Conservation (phyloP, 2,888 invertebrate species). For the Nomada lathburiana region DNA sequence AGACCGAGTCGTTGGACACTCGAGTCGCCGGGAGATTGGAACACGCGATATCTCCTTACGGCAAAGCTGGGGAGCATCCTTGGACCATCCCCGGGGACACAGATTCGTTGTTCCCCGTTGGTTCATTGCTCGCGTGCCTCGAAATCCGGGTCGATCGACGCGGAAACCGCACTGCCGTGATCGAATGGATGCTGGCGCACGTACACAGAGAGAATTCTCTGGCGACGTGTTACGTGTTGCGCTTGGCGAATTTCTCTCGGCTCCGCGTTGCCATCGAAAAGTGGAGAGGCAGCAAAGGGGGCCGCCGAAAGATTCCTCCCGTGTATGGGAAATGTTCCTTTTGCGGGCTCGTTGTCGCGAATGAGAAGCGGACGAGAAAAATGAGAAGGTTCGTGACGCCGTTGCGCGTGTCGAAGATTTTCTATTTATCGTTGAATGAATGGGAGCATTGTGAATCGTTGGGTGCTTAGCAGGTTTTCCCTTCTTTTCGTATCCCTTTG, state of each 20-base stretch:
- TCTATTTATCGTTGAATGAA: too few relatives aligned
- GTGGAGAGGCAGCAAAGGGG: neutral
- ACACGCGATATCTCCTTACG: neutral
- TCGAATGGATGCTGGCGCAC: neutral
- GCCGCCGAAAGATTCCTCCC: neutral
- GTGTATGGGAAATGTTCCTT: too few relatives aligned
- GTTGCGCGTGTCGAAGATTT: too few relatives aligned
- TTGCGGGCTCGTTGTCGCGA: too few relatives aligned
- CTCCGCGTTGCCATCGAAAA: neutral
- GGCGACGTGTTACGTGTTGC: conserved; percentile 34
- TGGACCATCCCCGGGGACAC: neutral
- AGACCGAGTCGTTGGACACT: neutral
- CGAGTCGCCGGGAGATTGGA: neutral
- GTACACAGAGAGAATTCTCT: conserved; percentile 12
- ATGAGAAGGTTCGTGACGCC: too few relatives aligned
- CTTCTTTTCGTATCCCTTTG: too few relatives aligned
- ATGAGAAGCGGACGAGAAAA: too few relatives aligned
- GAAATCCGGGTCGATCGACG: conserved; percentile 29
- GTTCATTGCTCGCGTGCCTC: conserved; percentile 6
- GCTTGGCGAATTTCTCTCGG: conserved; percentile 10
- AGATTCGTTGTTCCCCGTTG: conserved; percentile 12
- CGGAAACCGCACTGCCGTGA: conserved; percentile 18
- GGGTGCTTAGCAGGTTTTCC: too few relatives aligned
- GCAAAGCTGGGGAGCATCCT: neutral
- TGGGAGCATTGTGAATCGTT: too few relatives aligned